Evolutionary conservation across 2,113 vertebrate species (phyloP), one percentile per base, ranked within the genome.

Genomic region (Chionomys nivalis): DNA sequence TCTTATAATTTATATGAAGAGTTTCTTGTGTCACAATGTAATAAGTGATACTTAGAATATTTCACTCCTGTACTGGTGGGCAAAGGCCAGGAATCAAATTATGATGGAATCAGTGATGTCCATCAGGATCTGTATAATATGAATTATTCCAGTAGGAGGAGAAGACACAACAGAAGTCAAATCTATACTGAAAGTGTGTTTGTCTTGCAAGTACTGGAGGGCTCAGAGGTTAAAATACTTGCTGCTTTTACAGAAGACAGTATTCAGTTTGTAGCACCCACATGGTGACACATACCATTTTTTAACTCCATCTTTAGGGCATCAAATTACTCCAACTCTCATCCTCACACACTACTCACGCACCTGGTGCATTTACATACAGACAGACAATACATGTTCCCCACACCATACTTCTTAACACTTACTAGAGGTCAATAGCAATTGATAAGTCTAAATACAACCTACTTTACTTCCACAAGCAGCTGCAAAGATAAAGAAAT

Each of bases 391-490:
- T n/a, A n/a, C 55, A 58, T 58, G 55, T 36, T 79, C 4, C 76
- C 17, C 47, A 36, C 77, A 79, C 28, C 17, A 52, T 55, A 31
- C 17, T 52, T 33, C 33, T 79, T 9, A 79, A 23, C 31, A 52
- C 2, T 36, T 23, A 9, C 49, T 79, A 21, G 77, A 79, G 21
- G 36, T n/a, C 16, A 10, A 6, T 52, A 79, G 36, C 19, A 12
- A 36, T n/a, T 79, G 33, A 36, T 36, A 3, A 55, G 49, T 7
- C 33, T 73, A 70, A 75, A n/a, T 75, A 55, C 10, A 83, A 19
- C 0, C 8, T 66, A 33, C 5, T 2, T 58, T 6, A 42, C 12
- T 73, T 19, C 13, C 1, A n/a, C 44, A 16, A 10, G 1, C 1
- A 61, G 6, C 1, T 33, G 14, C 21, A 16, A 28, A 89, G 26